These are phyloP conservation scores for Paratilapia polleni DNA, from an alignment of 2,113 vertebrate species.

Conservation along the genomic window DNA sequence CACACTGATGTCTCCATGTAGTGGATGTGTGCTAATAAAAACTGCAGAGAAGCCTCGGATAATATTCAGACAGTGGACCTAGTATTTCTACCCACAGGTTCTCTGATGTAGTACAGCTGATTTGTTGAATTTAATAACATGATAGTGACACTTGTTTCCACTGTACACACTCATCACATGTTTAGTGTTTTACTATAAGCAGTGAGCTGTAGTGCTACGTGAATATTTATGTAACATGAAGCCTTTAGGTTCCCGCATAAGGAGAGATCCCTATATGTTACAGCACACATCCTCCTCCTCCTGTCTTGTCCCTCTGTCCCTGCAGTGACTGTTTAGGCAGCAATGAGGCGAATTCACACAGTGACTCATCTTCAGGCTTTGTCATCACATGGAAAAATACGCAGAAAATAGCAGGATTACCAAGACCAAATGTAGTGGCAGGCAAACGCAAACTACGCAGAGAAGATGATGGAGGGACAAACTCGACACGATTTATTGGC, in stretches of 20 bases:
- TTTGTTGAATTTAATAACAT: constrained; percentile 64
- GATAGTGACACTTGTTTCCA: constrained; percentile 46
- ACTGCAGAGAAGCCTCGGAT: background rate
- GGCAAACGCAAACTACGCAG: constrained; percentile 9
- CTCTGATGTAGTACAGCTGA: background rate
- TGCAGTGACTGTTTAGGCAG: constrained; percentile 9
- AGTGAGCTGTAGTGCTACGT: background rate
- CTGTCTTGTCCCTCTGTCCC: constrained; percentile 4
- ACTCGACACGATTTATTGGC: constrained; percentile 1
- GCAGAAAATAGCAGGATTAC: background rate
- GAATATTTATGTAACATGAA: constrained; percentile 6
- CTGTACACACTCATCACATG: constrained; percentile 51
- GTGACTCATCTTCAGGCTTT: constrained; percentile 35
- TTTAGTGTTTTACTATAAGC: constrained; percentile 45
- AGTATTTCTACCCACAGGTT: constrained; percentile 9
- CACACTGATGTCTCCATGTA: constrained; percentile 49
- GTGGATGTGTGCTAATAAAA: background rate
- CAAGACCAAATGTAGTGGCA: background rate
- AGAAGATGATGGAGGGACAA: background rate
- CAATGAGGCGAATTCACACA: background rate
- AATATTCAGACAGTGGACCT: background rate
- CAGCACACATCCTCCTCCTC: background rate
- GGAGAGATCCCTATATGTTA: background rate
- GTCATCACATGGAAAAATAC: constrained; percentile 29
- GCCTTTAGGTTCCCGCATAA: background rate